Evolutionary conservation across 2,113 vertebrate genomes (phyloP).

Genomic region (Sphaerodactylus townsendi): DNA sequence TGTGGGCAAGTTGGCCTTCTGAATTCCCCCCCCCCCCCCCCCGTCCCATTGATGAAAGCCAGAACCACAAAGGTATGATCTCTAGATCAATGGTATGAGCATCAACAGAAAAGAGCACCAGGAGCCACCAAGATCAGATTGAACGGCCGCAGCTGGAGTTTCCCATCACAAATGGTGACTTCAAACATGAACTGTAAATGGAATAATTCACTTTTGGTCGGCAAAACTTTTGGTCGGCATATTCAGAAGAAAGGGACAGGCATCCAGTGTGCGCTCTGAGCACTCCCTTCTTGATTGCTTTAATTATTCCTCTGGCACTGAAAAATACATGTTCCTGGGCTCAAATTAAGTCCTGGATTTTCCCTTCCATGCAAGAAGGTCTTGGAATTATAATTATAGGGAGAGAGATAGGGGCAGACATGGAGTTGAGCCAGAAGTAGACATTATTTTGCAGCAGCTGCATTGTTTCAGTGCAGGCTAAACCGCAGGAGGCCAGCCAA

Average conservation of each 20-base stretch:
- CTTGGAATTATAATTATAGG: constrained; percentile 20
- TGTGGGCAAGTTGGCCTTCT: not conserved
- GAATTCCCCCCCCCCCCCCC: not conserved
- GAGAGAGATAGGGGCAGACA: not conserved
- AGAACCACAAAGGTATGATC: not conserved
- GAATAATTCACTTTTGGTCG: not conserved
- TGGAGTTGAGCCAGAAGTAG: constrained; percentile 3
- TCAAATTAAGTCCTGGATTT: constrained; percentile 35
- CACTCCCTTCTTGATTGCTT: not conserved
- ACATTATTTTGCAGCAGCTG: not conserved
- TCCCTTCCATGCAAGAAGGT: not conserved
- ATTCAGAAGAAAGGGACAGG: not conserved
- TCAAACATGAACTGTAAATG: not conserved
- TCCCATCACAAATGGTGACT: too few relatives aligned
- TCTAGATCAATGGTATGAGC: not conserved
- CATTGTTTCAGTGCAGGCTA: not conserved
- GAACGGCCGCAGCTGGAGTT: not conserved
- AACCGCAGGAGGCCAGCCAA: not conserved
- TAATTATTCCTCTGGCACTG: constrained; percentile 19
- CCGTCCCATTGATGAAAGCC: not conserved
- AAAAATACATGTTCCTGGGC: not conserved
- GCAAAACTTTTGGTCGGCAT: not conserved
- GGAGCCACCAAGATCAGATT: not conserved
- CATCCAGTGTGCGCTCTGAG: not conserved
- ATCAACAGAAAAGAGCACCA: too few relatives aligned